Percentiles rank a stretch among this genome's conserved stretches.
phyloP scores from a whole-genome alignment of 2,797 vertebrate genomes.

The Danio kyathit region DNA sequence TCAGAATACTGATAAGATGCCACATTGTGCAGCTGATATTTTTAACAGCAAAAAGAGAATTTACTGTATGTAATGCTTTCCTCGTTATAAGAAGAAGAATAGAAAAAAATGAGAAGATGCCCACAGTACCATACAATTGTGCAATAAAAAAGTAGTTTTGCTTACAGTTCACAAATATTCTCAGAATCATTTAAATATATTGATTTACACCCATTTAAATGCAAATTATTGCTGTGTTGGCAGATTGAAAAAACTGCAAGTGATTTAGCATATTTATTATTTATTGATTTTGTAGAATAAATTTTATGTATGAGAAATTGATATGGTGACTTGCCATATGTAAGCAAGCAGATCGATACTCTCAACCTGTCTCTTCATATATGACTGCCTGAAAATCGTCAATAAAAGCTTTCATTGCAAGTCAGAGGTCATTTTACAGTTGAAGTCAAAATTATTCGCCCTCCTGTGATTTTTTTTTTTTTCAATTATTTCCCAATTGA shows the following conservation, averaged over 20 bases:
- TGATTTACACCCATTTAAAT: neutral
- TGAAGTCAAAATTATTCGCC: too few relatives aligned
- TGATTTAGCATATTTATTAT: slow-evolving; percentile 16
- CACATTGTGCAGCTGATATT: too few relatives aligned
- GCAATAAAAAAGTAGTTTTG: neutral
- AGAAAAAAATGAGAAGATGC: too few relatives aligned
- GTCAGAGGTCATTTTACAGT: too few relatives aligned
- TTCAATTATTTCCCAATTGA: too few relatives aligned
- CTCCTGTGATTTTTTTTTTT: too few relatives aligned
- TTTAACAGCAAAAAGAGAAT: too few relatives aligned
- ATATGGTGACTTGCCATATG: slow-evolving; percentile 2
- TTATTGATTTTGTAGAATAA: slow-evolving; percentile 21
- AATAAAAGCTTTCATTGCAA: neutral
- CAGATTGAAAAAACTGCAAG: neutral
- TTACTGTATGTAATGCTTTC: too few relatives aligned
- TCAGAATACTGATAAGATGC: too few relatives aligned
- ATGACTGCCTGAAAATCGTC: neutral
- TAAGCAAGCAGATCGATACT: slow-evolving; percentile 9
- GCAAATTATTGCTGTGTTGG: neutral
- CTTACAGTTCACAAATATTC: neutral
- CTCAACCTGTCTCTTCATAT: neutral
- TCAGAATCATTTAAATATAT: neutral
- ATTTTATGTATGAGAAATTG: neutral
- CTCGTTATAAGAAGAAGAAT: too few relatives aligned
- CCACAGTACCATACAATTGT: neutral